Percentiles rank a stretch among this genome's conserved stretches.
These are phyloP conservation scores for Temnothorax curvispinosus DNA, from an alignment of 1,140 invertebrate species.

Conservation along the genomic window DNA sequence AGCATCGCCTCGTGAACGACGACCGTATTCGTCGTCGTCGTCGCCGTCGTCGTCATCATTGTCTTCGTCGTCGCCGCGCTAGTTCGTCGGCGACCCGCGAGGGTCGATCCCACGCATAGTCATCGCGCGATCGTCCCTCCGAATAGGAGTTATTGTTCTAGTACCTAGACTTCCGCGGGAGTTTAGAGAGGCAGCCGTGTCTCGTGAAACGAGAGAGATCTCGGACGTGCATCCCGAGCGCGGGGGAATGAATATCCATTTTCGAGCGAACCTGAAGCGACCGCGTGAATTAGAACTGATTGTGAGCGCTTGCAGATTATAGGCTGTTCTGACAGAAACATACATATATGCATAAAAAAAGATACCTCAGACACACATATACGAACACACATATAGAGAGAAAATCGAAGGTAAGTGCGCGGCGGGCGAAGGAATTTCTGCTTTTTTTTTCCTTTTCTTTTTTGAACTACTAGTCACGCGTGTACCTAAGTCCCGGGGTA, in stretches of 20 bases:
- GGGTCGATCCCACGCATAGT: neutral
- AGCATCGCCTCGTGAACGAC: slow-evolving; percentile 74
- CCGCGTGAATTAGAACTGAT: neutral
- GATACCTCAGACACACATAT: slow-evolving; percentile 1
- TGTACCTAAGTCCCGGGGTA: slow-evolving; percentile 73
- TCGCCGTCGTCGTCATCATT: neutral
- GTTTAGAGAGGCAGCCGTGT: slow-evolving; percentile 50
- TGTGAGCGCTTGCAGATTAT: slow-evolving; percentile 12
- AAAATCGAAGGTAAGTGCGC: neutral
- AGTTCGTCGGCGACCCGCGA: slow-evolving; percentile 2
- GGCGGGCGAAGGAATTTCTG: slow-evolving; percentile 71
- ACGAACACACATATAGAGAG: neutral
- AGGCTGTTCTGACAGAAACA: slow-evolving; percentile 23
- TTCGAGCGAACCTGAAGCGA: neutral
- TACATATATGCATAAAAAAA: slow-evolving; percentile 31
- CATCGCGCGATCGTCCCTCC: slow-evolving; percentile 24
- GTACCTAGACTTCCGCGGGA: slow-evolving; percentile 68
- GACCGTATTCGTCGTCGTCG: slow-evolving; percentile 6
- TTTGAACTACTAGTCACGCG: slow-evolving; percentile 79
- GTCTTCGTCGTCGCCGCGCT: slow-evolving; percentile 54
- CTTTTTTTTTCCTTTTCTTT: slow-evolving; percentile 47
- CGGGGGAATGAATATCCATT: neutral
- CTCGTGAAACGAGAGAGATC: slow-evolving; percentile 38
- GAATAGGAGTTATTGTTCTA: slow-evolving; percentile 71
- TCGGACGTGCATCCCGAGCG: neutral